Conservation (phyloP, 2,888 invertebrate genomes). For the Plagodis dolabraria region DNA sequence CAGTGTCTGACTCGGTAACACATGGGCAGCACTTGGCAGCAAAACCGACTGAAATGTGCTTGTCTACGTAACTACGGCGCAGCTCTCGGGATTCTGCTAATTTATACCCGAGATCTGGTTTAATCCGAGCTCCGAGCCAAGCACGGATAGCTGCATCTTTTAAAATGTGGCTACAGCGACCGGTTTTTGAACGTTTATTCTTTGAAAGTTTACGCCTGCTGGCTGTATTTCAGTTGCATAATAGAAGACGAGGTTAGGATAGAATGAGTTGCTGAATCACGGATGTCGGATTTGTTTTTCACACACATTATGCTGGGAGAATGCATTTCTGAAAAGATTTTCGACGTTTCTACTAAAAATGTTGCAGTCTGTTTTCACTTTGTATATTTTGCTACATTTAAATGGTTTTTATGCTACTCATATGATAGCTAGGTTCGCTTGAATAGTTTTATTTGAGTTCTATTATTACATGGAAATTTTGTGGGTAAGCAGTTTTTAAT, state of each 20-base stretch:
- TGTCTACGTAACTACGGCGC: constrained; percentile 33
- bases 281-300: neutral
- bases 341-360: neutral
- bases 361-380: too few species aligned
- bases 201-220: constrained; percentile 1
- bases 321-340: neutral
- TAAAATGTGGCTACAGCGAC: constrained; percentile 12
- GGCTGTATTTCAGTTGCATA: constrained; percentile 9
- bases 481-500: too few species aligned
- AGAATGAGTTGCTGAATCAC: constrained; percentile 1
- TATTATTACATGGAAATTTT: too few species aligned
- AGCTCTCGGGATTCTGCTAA: constrained; percentile 46
- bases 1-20: constrained; percentile 1
- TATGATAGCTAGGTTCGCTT: too few species aligned
- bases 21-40: constrained; percentile 11
- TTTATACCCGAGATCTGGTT: constrained; percentile 51
- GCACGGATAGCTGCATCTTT: constrained; percentile 16
- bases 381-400: too few species aligned
- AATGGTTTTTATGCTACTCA: too few species aligned
- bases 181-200: constrained; percentile 6
- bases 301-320: neutral
- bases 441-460: too few species aligned
- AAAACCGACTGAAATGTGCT: constrained; percentile 43
- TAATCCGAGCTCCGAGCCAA: constrained; percentile 40
- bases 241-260: constrained; percentile 3